A percentile compares a stretch with the other conserved stretches of the same genome.
phyloP scores from a whole-genome alignment of 2,113 vertebrate species.

The Gymnarchus niloticus region DNA sequence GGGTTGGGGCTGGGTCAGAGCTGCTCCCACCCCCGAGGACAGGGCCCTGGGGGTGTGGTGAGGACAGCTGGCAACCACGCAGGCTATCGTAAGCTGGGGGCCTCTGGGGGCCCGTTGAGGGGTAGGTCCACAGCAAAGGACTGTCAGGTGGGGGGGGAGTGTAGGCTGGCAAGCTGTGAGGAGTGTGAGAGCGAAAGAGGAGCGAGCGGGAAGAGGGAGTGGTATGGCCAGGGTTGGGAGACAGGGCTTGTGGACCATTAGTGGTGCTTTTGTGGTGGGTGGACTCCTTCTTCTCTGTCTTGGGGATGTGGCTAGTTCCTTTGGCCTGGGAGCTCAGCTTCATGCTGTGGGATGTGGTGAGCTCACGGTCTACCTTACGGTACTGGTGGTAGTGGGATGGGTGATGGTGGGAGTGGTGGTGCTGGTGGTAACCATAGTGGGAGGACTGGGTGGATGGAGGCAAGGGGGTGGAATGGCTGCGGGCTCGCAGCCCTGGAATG shows the following conservation, averaged over 20 bases:
- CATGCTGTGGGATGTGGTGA: slow-evolving; percentile 62
- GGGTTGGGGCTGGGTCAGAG: slow-evolving; percentile 40
- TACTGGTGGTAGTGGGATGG: slow-evolving; percentile 72
- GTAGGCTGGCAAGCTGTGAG: slow-evolving; percentile 63
- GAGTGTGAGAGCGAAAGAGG: slow-evolving; percentile 66
- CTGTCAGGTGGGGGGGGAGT: slow-evolving; percentile 64
- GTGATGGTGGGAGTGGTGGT: slow-evolving; percentile 72
- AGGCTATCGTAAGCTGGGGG: slow-evolving; percentile 83
- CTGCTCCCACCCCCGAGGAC: slow-evolving; percentile 51
- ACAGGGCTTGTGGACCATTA: slow-evolving; percentile 57
- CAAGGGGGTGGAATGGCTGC: slow-evolving; percentile 84
- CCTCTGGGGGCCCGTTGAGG: slow-evolving; percentile 70
- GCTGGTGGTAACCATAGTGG: slow-evolving; percentile 69
- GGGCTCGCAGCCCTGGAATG: slow-evolving; percentile 69
- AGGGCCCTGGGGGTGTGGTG: slow-evolving; percentile 38
- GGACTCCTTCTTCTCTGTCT: slow-evolving; percentile 59
- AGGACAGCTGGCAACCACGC: slow-evolving; percentile 52
- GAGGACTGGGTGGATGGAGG: slow-evolving; percentile 83
- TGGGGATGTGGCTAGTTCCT: slow-evolving; percentile 59
- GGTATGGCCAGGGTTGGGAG: slow-evolving; percentile 44
- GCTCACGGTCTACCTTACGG: slow-evolving; percentile 69
- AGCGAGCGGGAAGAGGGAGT: slow-evolving; percentile 60
- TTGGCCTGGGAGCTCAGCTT: slow-evolving; percentile 59
- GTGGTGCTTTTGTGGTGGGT: slow-evolving; percentile 46
- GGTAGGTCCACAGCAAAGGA: slow-evolving; percentile 80